A percentile compares a stretch with the other conserved stretches of the same genome.
Evolutionary conservation across 1,140 invertebrate genomes (phyloP).

Genomic region (Drosophila neocordata): DNA sequence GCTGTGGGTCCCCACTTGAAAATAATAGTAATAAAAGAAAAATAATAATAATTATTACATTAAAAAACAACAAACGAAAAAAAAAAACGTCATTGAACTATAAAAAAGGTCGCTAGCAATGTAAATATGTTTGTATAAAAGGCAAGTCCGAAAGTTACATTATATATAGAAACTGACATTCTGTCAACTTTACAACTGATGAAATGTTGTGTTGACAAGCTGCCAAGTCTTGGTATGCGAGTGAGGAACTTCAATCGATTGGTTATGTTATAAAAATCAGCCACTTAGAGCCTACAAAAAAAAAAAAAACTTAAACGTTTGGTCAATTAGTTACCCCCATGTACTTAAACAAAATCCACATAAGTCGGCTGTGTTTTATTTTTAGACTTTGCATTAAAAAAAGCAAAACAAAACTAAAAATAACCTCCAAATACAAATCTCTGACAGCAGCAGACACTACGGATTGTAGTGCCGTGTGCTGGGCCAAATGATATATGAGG

Average conservation of each 20-base stretch:
- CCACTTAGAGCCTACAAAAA: background rate
- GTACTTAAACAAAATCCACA: constrained; percentile 27
- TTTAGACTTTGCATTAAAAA: constrained; percentile 19
- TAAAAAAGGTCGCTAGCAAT: constrained; percentile 58
- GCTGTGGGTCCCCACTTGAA: constrained; percentile 53
- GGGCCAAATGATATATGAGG: constrained; percentile 37
- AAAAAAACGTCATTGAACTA: constrained; percentile 72
- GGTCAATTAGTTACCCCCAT: constrained; percentile 33
- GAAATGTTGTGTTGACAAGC: constrained; percentile 44
- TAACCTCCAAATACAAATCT: constrained; percentile 6
- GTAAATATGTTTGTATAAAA: background rate
- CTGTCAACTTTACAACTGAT: constrained; percentile 54
- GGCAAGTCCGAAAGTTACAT: background rate
- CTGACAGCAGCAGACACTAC: no score
- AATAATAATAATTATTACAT: constrained; percentile 56
- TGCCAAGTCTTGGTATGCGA: background rate
- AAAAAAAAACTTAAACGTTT: background rate
- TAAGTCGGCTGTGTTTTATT: constrained; percentile 26
- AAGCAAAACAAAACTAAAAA: constrained; percentile 14
- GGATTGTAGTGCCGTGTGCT: constrained; percentile 51
- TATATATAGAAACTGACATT: constrained; percentile 34
- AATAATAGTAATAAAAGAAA: constrained; percentile 54
- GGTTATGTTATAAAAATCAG: constrained; percentile 4
- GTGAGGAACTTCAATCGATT: constrained; percentile 10
- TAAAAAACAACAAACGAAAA: constrained; percentile 20